Percentiles rank a stretch among this genome's conserved stretches.
phyloP scores from a whole-genome alignment of 2,113 vertebrate species.

The Psephotus haematonotus region DNA sequence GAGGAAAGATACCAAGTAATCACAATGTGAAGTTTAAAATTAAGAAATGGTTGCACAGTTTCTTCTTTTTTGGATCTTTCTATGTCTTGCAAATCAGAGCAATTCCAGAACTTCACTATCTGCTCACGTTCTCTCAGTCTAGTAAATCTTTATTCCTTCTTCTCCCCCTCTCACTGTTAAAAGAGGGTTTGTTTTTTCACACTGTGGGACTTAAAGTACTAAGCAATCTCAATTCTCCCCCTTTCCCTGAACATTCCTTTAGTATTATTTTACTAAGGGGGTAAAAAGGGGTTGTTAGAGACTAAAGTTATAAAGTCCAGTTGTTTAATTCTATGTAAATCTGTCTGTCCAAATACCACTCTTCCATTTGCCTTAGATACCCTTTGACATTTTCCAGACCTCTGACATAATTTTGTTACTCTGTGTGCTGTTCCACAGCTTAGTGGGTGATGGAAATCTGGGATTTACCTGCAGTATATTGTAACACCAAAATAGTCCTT shows the following conservation, averaged over 20 bases:
- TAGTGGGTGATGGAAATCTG: not conserved
- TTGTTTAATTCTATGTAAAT: constrained; percentile 12
- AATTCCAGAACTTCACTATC: not conserved
- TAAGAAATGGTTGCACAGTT: not conserved
- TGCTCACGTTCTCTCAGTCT: not conserved
- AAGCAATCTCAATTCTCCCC: not conserved
- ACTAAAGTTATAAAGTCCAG: constrained; percentile 13
- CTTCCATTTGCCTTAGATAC: not conserved
- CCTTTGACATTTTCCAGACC: not conserved
- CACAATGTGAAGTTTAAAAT: not conserved
- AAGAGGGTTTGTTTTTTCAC: not conserved
- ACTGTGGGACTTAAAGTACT: not conserved
- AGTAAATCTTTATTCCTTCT: not conserved
- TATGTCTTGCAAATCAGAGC: not conserved
- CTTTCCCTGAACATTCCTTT: not conserved
- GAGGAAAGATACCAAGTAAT: not conserved
- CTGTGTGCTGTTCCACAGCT: not conserved
- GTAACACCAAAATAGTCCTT: not conserved
- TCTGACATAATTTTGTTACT: not conserved
- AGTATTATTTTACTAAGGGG: not conserved
- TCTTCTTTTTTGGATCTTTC: not conserved
- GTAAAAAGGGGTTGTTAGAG: constrained; percentile 14
- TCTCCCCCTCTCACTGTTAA: not conserved
- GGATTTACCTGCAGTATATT: not conserved
- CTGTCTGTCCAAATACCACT: not conserved